phyloP scores from a whole-genome alignment of 2,797 vertebrate genomes.

The Urosaurus nigricauda region DNA sequence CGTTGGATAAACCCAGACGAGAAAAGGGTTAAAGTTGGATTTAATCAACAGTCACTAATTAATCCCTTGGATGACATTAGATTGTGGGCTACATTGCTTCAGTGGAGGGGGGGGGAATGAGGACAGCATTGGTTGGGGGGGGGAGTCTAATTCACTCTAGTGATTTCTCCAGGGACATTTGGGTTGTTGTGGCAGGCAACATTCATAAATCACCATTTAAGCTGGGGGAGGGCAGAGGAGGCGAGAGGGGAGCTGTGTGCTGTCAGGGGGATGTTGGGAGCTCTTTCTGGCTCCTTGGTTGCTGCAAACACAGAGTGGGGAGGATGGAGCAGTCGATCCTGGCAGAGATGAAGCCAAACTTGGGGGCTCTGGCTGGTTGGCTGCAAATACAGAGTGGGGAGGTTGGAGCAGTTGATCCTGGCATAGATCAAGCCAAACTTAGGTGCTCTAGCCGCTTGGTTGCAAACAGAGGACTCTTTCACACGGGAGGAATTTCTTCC shows the following conservation, averaged over 20 bases:
- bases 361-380: neutral
- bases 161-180: slow-evolving; percentile 65
- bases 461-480: too few species aligned
- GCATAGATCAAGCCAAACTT: neutral
- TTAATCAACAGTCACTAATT: slow-evolving; percentile 67
- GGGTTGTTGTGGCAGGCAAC: slow-evolving; percentile 51
- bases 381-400: too few species aligned
- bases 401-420: neutral
- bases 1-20: neutral
- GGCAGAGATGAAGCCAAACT: too few species aligned
- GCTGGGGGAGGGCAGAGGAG: neutral
- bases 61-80: slow-evolving; percentile 68
- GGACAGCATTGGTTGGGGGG: neutral
- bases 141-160: slow-evolving; percentile 59
- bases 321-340: neutral
- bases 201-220: slow-evolving; percentile 67
- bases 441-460: too few species aligned
- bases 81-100: slow-evolving; percentile 40
- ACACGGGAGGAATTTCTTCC: too few species aligned
- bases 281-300: neutral
- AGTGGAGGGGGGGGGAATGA: neutral
- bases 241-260: neutral
- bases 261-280: neutral
- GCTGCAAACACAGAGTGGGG: slow-evolving; percentile 11
- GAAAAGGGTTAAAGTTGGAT: slow-evolving; percentile 57